Evolutionary conservation across 2,113 vertebrate species (phyloP), one percentile per base, ranked within the genome.

Genomic region (Hydrolagus affinis): DNA sequence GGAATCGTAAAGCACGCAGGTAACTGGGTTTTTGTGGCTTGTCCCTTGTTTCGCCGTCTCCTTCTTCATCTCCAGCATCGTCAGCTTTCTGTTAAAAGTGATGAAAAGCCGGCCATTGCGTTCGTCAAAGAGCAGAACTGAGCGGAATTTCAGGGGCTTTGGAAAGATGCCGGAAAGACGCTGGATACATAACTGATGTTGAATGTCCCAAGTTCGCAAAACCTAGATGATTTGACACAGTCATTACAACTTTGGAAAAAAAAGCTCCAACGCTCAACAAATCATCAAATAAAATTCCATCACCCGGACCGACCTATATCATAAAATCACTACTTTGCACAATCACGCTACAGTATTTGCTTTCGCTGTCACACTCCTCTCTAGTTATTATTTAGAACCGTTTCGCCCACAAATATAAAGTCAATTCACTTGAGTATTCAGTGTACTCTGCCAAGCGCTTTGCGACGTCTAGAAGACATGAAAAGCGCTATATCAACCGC

Each of bases 1-100:
- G 0, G 60, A 90, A 86, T 88, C 92, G 70, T 93, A 92, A 74
- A 94, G 90, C 30, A 95, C 90, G 85, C 93, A 94, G 0, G 90
- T 94, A 86, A 94, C 91, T 0, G 90, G 88, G 70, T 89, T 91
- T 68, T 91, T 56, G 0, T 94, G 92, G 88, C 93, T 95, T 89
- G 88, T 91, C 86, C 89, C 86, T 86, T 87, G 88, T 85, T 85
- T 92, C 23, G 86, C 69, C 21, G 87, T 78, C 85, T 91, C 92
- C 30, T 86, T 88, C 75, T 88, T 86, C 57, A 87, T 89, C 86
- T 93, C 92, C 88, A 96, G 83, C 12, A 94, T 8, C 30, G 92
- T 89, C 83, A 93, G 86, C 57, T 91, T 92, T 86, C 93, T 93
- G 86, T 90, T 85, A 69, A 90, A 87, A 1, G 89, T 92, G 14